phyloP scores from a whole-genome alignment of 2,888 invertebrate genomes.

The Cecidostiba fungosa region DNA sequence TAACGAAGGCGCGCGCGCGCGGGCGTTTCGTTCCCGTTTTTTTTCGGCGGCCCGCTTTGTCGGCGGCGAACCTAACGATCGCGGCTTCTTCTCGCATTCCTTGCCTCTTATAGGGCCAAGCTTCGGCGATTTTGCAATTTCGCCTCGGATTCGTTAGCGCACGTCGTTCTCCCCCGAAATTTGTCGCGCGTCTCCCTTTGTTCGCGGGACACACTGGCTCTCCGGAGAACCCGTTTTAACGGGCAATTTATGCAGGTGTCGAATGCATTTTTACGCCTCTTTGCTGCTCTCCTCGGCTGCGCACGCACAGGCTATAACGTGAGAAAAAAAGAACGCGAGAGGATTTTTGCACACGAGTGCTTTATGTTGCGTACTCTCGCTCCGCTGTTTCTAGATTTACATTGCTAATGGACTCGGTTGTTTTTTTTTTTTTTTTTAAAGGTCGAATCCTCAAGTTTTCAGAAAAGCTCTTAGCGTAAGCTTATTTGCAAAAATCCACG shows the following conservation, averaged over 20 bases:
- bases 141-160: conserved; percentile 44
- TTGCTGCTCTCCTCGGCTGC: background rate
- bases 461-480: background rate
- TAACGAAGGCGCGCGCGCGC: conserved; percentile 5
- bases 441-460: background rate
- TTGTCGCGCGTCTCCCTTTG: conserved; percentile 52
- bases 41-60: background rate
- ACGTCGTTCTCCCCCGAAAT: conserved; percentile 9
- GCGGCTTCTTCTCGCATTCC: conserved; percentile 2
- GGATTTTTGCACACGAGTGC: background rate
- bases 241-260: conserved; percentile 49
- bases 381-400: background rate
- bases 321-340: conserved; percentile 9
- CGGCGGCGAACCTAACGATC: conserved; percentile 23
- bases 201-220: background rate
- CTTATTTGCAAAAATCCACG: background rate
- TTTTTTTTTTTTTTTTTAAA: background rate
- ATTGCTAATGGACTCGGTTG: background rate
- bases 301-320: background rate
- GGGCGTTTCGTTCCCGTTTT: conserved; percentile 9
- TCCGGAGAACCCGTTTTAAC: conserved; percentile 31
- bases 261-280: background rate
- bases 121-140: background rate
- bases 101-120: background rate
- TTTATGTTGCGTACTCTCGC: background rate